Evolutionary conservation across 1,140 invertebrate species (phyloP), one percentile per base, ranked within the genome.

Genomic region (Papilio glaucus): DNA sequence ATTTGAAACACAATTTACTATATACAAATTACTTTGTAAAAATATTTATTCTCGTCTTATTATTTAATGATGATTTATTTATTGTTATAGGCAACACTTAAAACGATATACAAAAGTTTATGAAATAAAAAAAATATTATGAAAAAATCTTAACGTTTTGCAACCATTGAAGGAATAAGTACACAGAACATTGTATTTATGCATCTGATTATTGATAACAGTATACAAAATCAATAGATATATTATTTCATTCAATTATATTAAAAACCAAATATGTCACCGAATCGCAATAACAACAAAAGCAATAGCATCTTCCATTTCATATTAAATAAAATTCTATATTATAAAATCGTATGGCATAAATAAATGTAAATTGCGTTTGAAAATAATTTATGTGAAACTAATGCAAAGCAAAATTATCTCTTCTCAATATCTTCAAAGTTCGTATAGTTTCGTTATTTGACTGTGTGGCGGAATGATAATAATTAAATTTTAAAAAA

Each of bases 21-120:
- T 91, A 83, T 91, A 92, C 90, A 90, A 87, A 91, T 92, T 92
- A 91, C 81, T 88, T 92, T 92, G 90, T 91, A 92, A 91, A 91
- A 92, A 91, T 90, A 91, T 92, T 91, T 84, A 90, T 90, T 90
- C 84, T 90, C 83, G 82, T 89, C 87, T 91, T 92, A 90, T 82
- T 83, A 87, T 82, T 85, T 89, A 86, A 82, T 86, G 86, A 89
- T 89, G 86, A 89, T 89, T 89, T 80, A 87, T 85, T 88, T 86
- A 86, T 81, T 81, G 80, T 89, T 87, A 86, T 90, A 92, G 89
- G 86, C 85, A 89, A 90, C 87, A 86, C 81, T 90, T 87, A 87
- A 86, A 90, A 89, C 82, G 83, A 84, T 82, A 81, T 84, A 84
- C 79, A 84, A 83, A 85, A 82, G 81, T 76, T 78, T 26, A 69